A percentile compares a stretch with the other conserved stretches of the same genome.
Evolutionary conservation across 2,888 invertebrate species (phyloP).

Genomic region (Aleiodes alternator): DNA sequence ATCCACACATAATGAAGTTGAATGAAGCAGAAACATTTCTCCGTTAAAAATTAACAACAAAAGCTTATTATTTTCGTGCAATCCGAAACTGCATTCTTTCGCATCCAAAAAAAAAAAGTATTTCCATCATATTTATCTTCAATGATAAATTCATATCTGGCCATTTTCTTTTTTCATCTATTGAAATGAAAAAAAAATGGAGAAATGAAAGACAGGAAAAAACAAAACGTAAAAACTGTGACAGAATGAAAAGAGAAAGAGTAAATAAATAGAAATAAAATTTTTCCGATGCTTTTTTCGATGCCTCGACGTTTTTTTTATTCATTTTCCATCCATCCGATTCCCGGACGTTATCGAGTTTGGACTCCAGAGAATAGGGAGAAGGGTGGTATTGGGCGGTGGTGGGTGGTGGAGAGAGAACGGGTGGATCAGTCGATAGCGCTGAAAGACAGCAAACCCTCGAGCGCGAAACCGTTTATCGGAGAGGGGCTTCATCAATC

Average conservation of each 20-base stretch:
- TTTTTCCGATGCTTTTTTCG: conserved; percentile 31
- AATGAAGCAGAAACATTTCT: too few relatives aligned
- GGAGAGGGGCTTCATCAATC: conserved; percentile 63
- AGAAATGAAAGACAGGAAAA: neutral
- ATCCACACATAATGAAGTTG: too few relatives aligned
- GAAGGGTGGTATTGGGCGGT: neutral
- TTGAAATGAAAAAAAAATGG: neutral
- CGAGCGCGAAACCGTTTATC: conserved; percentile 59
- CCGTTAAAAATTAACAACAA: too few relatives aligned
- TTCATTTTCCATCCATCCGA: conserved; percentile 44
- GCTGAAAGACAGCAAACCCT: conserved; percentile 51
- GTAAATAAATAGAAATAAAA: conserved; percentile 21
- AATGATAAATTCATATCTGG: neutral
- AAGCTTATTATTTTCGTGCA: too few relatives aligned
- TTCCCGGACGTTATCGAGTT: conserved; percentile 49
- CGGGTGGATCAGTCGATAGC: conserved; percentile 38
- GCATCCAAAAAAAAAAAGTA: neutral
- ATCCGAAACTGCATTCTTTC: too few relatives aligned
- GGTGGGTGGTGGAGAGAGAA: conserved; percentile 12
- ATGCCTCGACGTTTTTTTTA: conserved; percentile 28
- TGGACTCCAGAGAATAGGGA: conserved; percentile 24
- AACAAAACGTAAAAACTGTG: neutral
- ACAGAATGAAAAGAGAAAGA: conserved; percentile 1
- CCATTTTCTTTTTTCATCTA: conserved; percentile 41
- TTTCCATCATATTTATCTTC: neutral